Evolutionary conservation across 2,888 invertebrate genomes (phyloP), one percentile per base, ranked within the genome.

Genomic region (Drosophila affinis): DNA sequence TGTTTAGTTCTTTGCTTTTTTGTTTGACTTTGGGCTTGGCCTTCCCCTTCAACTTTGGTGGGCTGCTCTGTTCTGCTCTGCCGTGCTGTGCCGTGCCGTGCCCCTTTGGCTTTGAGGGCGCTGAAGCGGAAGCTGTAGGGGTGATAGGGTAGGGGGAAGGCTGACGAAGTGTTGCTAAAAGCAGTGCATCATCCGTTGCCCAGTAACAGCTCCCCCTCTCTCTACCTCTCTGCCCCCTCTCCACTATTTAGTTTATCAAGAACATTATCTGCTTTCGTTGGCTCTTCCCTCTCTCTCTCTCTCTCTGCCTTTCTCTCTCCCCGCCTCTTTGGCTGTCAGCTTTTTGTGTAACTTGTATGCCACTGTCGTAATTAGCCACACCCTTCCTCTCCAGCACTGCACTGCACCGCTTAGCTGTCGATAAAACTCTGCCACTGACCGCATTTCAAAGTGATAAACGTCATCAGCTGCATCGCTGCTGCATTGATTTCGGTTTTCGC

Each of bases 121-220:
- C 69, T 72, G 79, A 73, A 47, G 84, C 79, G 75, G 72, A 84
- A 81, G 84, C 64, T 76, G 14, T 14, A 34, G 65, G 57, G 45
- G 24, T 56, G 68, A 46, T 54, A 47, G 53, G 34, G 17, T 12
- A 21, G 47, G 6, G 21, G 32, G 45, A 56, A 29, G 32, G 10
- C 17, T n/a, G 29, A 29, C 29, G 14, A 39, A 39, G 39, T 39
- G 39, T n/a, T 14, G n/a, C 39, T 7, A 39, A 39, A 39, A 39
- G 39, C 39, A 39, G 39, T 39, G 39, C 39, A 39, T 39, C 39
- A 39, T 39, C 39, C 39, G 39, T 39, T n/a, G 39, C 10, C 29
- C 44, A 27, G 6, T n/a, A 24, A 51, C 18, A 3, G 52, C 39
- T 48, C 54, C 62, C 58, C 61, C 39, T 14, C 39, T 14, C 39